A percentile compares a stretch with the other conserved stretches of the same genome.
Conservation (phyloP, 2,113 vertebrate species). For the Chloropsis hardwickii region DNA sequence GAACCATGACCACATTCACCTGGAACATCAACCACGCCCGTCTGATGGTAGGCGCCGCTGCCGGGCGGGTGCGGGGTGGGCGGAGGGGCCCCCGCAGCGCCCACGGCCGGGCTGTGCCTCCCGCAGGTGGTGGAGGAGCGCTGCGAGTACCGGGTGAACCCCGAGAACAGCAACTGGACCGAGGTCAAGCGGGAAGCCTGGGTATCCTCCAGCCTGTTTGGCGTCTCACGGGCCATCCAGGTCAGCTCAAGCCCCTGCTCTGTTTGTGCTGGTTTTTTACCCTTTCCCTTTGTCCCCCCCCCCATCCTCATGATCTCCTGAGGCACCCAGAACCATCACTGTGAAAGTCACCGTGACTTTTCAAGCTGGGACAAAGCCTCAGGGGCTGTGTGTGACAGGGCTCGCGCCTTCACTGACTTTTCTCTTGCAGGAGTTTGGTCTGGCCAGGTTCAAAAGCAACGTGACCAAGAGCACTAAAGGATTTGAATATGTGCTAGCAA, state of each 20-base stretch:
- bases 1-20: constrained; percentile 92
- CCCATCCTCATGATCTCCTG: background rate
- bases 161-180: constrained; percentile 89
- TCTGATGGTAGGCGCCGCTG: constrained; percentile 80
- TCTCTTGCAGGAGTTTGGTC: constrained; percentile 88
- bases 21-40: constrained; percentile 96
- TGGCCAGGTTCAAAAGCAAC: constrained; percentile 93
- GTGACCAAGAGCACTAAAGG: constrained; percentile 95
- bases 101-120: background rate
- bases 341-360: background rate
- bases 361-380: background rate
- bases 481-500: constrained; percentile 91
- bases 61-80: rapidly evolving
- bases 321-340: too few relatives aligned
- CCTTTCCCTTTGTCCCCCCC: rapidly evolving
- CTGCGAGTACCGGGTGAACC: constrained; percentile 86
- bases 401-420: background rate
- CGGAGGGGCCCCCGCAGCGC: rapidly evolving
- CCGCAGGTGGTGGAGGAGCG: constrained; percentile 88
- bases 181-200: constrained; percentile 93
- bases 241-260: constrained; percentile 59
- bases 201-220: constrained; percentile 91
- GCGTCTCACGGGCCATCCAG: constrained; percentile 91
- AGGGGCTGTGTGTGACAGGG: background rate
- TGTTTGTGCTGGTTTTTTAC: background rate